Evolutionary conservation across 1,140 invertebrate genomes (phyloP).

Genomic region (Euwallacea fornicatus): DNA sequence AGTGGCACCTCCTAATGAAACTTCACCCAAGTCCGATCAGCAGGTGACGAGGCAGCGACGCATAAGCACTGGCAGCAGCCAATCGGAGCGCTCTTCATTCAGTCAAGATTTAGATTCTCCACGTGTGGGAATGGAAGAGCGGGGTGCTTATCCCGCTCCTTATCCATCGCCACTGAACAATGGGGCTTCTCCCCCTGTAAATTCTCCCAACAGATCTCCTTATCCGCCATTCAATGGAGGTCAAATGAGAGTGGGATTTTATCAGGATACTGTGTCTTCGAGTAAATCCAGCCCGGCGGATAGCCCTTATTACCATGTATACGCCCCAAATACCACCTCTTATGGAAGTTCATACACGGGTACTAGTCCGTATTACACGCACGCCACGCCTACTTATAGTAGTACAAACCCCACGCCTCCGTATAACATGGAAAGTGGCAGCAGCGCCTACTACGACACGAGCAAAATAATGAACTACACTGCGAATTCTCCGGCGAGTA

Average conservation of each 20-base stretch:
- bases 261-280: conserved; percentile 70
- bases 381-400: conserved; percentile 45
- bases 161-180: conserved; percentile 65
- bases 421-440: conserved; percentile 39
- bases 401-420: conserved; percentile 48
- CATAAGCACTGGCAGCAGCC: conserved; percentile 70
- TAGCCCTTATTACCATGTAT: conserved; percentile 62
- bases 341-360: conserved; percentile 39
- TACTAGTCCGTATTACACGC: conserved; percentile 48
- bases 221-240: conserved; percentile 70
- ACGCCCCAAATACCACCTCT: conserved; percentile 52
- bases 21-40: conserved; percentile 55
- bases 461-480: conserved; percentile 46
- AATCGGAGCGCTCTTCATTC: conserved; percentile 73
- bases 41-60: conserved; percentile 62
- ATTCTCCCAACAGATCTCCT: conserved; percentile 58
- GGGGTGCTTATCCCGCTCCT: conserved; percentile 62
- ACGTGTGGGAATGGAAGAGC: conserved; percentile 62
- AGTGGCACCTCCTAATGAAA: conserved; percentile 40
- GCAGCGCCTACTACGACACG: conserved; percentile 46
- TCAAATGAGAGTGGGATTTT: conserved; percentile 74
- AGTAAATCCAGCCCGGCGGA: conserved; percentile 69
- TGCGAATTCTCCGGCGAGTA: conserved; percentile 42
- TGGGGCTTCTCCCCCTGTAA: conserved; percentile 58
- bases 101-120: conserved; percentile 74